Evolutionary conservation across 2,113 vertebrate species (phyloP).

Genomic region (Proteles cristata): DNA sequence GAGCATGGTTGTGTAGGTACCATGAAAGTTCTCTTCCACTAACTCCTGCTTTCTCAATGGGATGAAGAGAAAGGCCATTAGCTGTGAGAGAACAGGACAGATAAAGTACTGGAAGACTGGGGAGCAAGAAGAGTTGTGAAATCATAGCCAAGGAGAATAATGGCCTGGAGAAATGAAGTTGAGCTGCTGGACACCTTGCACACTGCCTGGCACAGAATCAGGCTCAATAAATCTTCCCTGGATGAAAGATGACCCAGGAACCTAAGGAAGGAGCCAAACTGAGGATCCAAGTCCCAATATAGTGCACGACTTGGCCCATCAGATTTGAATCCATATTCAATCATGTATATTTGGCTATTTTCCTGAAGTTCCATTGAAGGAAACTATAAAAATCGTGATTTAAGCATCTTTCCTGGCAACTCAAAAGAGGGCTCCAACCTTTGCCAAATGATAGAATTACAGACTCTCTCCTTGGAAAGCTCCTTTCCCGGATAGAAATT

Average conservation of each 20-base stretch:
- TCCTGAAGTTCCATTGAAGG: slow-evolving; percentile 72
- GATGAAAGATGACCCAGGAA: background rate
- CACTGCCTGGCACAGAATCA: background rate
- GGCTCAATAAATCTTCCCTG: background rate
- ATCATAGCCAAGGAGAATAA: background rate
- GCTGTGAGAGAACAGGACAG: background rate
- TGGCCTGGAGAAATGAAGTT: background rate
- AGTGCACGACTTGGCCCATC: background rate
- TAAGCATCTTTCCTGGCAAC: slow-evolving; percentile 74
- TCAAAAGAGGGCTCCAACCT: slow-evolving; percentile 38
- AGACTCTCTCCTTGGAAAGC: slow-evolving; percentile 52
- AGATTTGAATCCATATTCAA: slow-evolving; percentile 37
- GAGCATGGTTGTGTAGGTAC: background rate
- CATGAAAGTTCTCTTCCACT: background rate
- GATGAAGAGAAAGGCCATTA: background rate
- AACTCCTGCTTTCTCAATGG: slow-evolving; percentile 10
- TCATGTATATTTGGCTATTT: slow-evolving; percentile 65
- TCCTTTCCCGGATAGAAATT: slow-evolving; percentile 42
- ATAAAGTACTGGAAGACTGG: background rate
- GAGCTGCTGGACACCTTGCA: background rate
- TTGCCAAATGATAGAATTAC: slow-evolving; percentile 76
- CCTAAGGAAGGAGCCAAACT: background rate
- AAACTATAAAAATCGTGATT: slow-evolving; percentile 76
- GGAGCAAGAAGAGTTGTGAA: background rate
- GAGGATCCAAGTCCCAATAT: background rate